Evolutionary conservation across 2,113 vertebrate species (phyloP).

Genomic region (Hystrix brachyura): DNA sequence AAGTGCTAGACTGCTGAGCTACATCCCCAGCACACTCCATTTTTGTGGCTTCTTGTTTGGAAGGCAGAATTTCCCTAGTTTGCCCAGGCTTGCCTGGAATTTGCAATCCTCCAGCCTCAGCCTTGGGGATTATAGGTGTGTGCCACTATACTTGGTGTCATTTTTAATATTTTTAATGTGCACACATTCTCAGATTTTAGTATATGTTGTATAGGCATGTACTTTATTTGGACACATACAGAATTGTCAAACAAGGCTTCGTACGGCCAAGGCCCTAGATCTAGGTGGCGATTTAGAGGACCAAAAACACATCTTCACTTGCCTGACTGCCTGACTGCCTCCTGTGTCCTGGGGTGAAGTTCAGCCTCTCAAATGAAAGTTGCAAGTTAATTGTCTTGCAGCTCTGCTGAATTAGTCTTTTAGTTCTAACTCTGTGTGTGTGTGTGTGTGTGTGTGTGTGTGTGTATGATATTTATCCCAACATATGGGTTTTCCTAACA

Average conservation of each 20-base stretch:
- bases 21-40: background rate
- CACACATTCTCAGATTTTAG: background rate
- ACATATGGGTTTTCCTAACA: background rate
- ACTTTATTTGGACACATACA: background rate
- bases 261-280: background rate
- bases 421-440: background rate
- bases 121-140: background rate
- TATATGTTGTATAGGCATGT: background rate
- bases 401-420: background rate
- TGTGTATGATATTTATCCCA: background rate
- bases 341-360: background rate
- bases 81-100: background rate
- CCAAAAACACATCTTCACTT: background rate
- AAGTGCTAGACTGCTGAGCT: background rate
- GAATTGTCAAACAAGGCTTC: background rate
- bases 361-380: background rate
- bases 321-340: background rate
- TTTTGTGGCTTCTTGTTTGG: background rate
- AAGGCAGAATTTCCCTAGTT: background rate
- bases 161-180: background rate
- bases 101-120: background rate
- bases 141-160: background rate
- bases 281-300: background rate
- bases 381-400: background rate
- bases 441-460: background rate